These are phyloP conservation scores for Prionailurus viverrinus DNA, from an alignment of 2,113 vertebrate genomes.

Conservation along the genomic window DNA sequence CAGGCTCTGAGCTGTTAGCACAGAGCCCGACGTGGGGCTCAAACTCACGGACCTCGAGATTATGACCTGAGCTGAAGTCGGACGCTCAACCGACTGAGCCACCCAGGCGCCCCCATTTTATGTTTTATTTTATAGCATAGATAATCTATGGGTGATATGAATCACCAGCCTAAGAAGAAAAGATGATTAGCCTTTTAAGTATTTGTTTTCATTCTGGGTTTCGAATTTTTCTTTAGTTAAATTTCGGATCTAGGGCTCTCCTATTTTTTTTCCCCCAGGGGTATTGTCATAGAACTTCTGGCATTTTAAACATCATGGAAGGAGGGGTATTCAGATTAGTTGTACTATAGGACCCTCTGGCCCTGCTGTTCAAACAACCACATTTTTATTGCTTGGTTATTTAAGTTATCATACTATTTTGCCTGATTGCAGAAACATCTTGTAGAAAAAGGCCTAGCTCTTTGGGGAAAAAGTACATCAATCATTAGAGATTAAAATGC, in stretches of 20 bases:
- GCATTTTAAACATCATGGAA: not conserved
- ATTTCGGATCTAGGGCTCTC: not conserved
- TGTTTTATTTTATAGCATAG: not conserved
- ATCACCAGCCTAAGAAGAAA: not conserved
- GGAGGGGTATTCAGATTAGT: not conserved
- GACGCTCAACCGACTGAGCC: too few species aligned
- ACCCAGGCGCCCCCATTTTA: not conserved
- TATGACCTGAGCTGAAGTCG: too few species aligned
- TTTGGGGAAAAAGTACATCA: not conserved
- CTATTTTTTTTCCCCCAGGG: not conserved
- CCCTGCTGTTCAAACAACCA: not conserved
- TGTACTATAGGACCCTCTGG: too few species aligned
- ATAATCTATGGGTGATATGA: not conserved
- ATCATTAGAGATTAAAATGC: not conserved
- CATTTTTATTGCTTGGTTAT: not conserved
- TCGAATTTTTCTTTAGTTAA: not conserved
- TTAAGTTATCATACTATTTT: not conserved
- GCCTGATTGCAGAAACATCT: not conserved
- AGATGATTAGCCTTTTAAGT: not conserved
- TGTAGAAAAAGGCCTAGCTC: not conserved
- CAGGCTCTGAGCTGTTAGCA: too few species aligned
- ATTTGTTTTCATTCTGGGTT: not conserved
- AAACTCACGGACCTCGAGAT: too few species aligned
- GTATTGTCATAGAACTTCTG: not conserved
- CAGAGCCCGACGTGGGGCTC: too few species aligned